Percentiles rank a stretch among this genome's conserved stretches.
phyloP scores from a whole-genome alignment of 2,113 vertebrate species.

The Sardina pilchardus region DNA sequence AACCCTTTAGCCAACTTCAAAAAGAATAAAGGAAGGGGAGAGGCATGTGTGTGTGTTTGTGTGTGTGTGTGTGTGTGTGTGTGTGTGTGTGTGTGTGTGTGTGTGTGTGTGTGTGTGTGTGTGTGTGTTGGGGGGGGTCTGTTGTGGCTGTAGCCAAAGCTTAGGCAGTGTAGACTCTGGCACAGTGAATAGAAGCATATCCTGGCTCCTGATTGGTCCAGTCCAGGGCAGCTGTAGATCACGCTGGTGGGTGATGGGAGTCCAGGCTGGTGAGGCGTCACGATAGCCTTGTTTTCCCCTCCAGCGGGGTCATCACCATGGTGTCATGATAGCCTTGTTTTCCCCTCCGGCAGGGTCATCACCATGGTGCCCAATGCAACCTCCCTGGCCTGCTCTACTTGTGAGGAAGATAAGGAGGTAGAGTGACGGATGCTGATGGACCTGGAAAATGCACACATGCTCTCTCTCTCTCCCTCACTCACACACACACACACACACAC shows the following conservation, averaged over 20 bases:
- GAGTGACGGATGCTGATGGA: background rate
- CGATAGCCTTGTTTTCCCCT: constrained; percentile 33
- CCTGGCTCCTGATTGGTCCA: constrained; percentile 27
- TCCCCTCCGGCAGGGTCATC: constrained; percentile 10
- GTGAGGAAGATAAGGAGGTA: background rate
- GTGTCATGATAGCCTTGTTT: constrained; percentile 31
- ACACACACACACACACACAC: background rate
- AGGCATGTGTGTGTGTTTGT: too few species aligned
- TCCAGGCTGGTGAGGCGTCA: constrained; percentile 13
- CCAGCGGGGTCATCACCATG: background rate
- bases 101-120: background rate
- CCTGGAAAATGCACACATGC: background rate
- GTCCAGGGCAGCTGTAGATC: constrained; percentile 32
- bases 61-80: background rate
- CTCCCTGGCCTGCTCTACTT: constrained; percentile 1
- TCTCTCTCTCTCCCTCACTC: background rate
- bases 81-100: background rate
- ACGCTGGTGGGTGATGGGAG: constrained; percentile 33
- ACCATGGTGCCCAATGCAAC: constrained; percentile 17
- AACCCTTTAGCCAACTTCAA: too few species aligned
- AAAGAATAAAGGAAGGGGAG: background rate
- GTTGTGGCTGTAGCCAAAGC: background rate
- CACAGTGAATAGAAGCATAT: constrained; percentile 17
- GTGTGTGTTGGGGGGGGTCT: background rate
- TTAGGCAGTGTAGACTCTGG: constrained; percentile 36